Conservation (phyloP, 1,140 invertebrate species). For the Calephelis nemesis region DNA sequence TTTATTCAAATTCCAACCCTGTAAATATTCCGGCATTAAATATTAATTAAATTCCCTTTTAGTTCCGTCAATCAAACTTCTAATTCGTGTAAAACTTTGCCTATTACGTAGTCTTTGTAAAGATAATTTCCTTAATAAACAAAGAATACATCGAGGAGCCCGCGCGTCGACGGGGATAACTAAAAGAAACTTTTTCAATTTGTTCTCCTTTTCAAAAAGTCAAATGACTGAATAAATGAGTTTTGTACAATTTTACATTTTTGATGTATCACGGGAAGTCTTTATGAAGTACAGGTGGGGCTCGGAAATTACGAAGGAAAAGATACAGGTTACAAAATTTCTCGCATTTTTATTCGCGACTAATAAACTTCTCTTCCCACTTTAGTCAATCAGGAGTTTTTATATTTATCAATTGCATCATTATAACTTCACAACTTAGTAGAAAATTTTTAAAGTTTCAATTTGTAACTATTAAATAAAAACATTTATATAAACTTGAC, state of each 20-base stretch:
- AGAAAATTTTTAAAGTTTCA: no score
- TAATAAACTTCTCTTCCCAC: no score
- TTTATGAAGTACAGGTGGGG: conserved; percentile 25
- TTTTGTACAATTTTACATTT: conserved; percentile 46
- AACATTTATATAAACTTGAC: no score
- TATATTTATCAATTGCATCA: no score
- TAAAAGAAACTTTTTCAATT: conserved; percentile 63
- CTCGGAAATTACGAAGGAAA: background rate
- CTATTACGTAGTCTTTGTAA: conserved; percentile 38
- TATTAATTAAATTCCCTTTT: conserved; percentile 18
- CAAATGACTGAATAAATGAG: conserved; percentile 55
- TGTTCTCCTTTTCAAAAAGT: conserved; percentile 47
- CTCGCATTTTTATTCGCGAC: no score
- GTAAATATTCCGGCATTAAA: conserved; percentile 17
- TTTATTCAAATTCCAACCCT: conserved; percentile 11
- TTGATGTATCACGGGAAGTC: conserved; percentile 30
- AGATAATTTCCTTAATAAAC: conserved; percentile 40
- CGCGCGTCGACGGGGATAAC: conserved; percentile 30
- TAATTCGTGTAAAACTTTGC: conserved; percentile 34
- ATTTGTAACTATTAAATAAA: no score
- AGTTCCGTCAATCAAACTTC: conserved; percentile 23
- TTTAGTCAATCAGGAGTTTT: no score
- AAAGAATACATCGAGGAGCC: conserved; percentile 33
- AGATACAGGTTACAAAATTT: background rate
- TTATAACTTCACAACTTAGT: no score